These are phyloP conservation scores for Chrysemys picta DNA, from an alignment of 2,113 vertebrate species.

Conservation along the genomic window DNA sequence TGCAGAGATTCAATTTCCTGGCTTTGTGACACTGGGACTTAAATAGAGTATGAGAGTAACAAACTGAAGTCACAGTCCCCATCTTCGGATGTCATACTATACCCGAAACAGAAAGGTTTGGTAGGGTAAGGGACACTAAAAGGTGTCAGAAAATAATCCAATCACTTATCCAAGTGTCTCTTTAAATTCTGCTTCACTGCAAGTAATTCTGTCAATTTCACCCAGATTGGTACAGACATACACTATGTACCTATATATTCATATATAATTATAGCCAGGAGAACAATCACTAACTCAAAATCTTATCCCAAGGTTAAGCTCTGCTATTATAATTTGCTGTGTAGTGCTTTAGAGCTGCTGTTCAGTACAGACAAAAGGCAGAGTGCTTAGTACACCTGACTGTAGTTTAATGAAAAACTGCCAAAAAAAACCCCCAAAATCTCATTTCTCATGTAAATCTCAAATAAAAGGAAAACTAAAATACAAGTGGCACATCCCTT, in stretches of 20 bases:
- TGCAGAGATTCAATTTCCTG: neutral
- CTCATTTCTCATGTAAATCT: conserved; percentile 5
- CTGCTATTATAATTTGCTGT: neutral
- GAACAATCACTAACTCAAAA: neutral
- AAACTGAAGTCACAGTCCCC: neutral
- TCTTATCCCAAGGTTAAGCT: neutral
- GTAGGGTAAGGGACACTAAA: neutral
- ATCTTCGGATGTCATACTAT: neutral
- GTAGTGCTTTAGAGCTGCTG: neutral
- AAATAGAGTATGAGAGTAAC: neutral
- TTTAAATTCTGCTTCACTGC: neutral
- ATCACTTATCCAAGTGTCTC: neutral
- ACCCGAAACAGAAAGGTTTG: neutral
- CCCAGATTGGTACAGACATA: neutral
- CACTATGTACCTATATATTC: neutral
- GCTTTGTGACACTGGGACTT: neutral
- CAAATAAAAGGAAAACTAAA: neutral
- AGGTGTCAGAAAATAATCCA: neutral
- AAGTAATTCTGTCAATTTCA: neutral
- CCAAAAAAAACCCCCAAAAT: neutral
- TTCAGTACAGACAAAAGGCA: neutral
- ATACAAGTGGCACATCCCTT: neutral
- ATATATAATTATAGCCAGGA: neutral
- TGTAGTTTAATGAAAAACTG: neutral
- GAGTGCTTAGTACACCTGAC: neutral